These are phyloP conservation scores for Thalassoma bifasciatum DNA, from an alignment of 2,113 vertebrate species.

Conservation along the genomic window DNA sequence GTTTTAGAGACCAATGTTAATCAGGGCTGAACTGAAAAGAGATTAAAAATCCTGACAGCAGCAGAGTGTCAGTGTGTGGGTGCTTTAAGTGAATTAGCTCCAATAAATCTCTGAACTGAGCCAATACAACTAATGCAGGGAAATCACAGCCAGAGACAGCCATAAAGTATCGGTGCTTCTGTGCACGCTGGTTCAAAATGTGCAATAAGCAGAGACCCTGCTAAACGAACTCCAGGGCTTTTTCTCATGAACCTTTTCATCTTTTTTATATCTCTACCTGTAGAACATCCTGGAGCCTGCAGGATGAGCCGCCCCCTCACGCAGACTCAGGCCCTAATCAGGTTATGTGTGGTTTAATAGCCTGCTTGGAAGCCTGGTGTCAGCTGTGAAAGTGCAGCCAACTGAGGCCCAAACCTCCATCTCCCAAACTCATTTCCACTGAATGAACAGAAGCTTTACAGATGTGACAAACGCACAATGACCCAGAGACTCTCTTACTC, in stretches of 20 bases:
- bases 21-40: neutral
- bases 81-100: neutral
- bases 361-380: neutral
- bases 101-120: neutral
- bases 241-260: neutral
- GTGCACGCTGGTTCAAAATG: neutral
- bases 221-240: neutral
- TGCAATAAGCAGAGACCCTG: neutral
- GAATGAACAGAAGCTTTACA: neutral
- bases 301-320: conserved; percentile 1
- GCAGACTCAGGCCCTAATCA: conserved; percentile 16
- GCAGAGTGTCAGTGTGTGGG: too few relatives aligned
- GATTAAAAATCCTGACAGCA: neutral
- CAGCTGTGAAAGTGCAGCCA: neutral
- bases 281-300: neutral
- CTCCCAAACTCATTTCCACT: neutral
- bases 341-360: conserved; percentile 4
- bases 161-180: neutral
- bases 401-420: neutral
- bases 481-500: neutral
- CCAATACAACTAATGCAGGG: conserved; percentile 8
- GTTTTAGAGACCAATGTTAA: too few relatives aligned
- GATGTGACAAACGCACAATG: neutral
- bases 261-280: neutral
- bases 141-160: neutral